Percentiles rank a stretch among this genome's conserved stretches.
Conservation (phyloP, 2,113 vertebrate species). For the Anas platyrhynchos region DNA sequence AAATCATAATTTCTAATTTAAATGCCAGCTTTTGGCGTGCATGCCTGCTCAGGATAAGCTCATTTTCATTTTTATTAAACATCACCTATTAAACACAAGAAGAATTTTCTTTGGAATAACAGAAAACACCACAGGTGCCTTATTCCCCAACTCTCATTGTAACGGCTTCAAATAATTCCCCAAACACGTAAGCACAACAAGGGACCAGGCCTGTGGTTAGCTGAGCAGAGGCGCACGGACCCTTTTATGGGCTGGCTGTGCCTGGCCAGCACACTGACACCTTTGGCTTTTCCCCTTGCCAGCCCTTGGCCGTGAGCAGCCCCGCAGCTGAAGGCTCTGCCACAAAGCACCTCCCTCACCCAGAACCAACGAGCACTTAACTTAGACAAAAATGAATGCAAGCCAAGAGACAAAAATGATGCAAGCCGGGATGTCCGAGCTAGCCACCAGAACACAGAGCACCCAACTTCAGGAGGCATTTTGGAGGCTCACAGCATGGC, state of each 20-base stretch:
- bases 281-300: neutral
- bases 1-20: slow-evolving; percentile 76
- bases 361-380: fast-evolving
- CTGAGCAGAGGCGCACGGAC: neutral
- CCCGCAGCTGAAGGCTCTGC: neutral
- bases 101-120: slow-evolving; percentile 49
- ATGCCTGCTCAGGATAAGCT: slow-evolving; percentile 68
- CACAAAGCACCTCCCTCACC: neutral
- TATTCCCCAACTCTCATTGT: neutral
- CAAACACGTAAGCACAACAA: neutral
- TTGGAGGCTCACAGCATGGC: fast-evolving
- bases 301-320: neutral
- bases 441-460: fast-evolving
- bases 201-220: neutral
- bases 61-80: slow-evolving; percentile 76
- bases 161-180: neutral
- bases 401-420: fast-evolving
- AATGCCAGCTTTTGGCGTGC: slow-evolving; percentile 70
- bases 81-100: slow-evolving; percentile 66
- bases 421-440: neutral
- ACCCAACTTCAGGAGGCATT: fast-evolving
- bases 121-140: slow-evolving; percentile 55
- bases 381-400: fast-evolving
- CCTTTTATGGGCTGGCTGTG: neutral
- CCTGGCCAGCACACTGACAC: neutral